Evolutionary conservation across 2,888 invertebrate genomes (phyloP).

Genomic region (Abrostola triplasia): DNA sequence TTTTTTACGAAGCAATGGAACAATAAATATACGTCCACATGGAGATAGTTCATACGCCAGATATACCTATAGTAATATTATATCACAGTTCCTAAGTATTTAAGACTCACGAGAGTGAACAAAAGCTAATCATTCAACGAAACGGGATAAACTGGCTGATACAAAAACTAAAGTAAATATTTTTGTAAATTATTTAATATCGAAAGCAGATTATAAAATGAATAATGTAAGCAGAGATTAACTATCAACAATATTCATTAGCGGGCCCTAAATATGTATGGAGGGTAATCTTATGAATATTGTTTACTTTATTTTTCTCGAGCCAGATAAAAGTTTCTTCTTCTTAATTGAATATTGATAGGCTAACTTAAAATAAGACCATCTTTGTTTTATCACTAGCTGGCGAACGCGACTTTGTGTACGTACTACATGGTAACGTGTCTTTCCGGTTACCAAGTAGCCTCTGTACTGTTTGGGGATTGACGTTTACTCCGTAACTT

Average conservation of each 20-base stretch:
- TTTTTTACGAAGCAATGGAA: not conserved
- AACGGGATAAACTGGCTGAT: too few relatives aligned
- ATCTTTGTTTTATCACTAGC: not conserved
- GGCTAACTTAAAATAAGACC: not conserved
- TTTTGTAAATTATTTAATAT: not conserved
- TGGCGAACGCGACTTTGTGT: too few relatives aligned
- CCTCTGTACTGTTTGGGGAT: too few relatives aligned
- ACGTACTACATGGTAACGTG: too few relatives aligned
- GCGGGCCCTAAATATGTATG: slow-evolving; percentile 26
- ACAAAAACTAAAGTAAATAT: not conserved
- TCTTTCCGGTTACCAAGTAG: too few relatives aligned
- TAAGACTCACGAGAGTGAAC: too few relatives aligned
- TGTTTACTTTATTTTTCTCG: slow-evolving; percentile 32
- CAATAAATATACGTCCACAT: too few relatives aligned
- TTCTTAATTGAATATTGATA: slow-evolving; percentile 39
- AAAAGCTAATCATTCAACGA: too few relatives aligned
- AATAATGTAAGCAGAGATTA: not conserved
- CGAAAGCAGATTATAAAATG: not conserved
- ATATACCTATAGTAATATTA: too few relatives aligned
- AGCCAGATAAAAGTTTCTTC: slow-evolving; percentile 22
- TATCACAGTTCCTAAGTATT: too few relatives aligned
- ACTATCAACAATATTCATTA: slow-evolving; percentile 2
- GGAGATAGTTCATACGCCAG: too few relatives aligned
- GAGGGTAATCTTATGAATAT: slow-evolving; percentile 36
- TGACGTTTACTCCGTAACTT: too few relatives aligned